Percentiles rank a stretch among this genome's conserved stretches.
These are phyloP conservation scores for Astyanax mexicanus DNA, from an alignment of 2,797 vertebrate species.

Conservation along the genomic window DNA sequence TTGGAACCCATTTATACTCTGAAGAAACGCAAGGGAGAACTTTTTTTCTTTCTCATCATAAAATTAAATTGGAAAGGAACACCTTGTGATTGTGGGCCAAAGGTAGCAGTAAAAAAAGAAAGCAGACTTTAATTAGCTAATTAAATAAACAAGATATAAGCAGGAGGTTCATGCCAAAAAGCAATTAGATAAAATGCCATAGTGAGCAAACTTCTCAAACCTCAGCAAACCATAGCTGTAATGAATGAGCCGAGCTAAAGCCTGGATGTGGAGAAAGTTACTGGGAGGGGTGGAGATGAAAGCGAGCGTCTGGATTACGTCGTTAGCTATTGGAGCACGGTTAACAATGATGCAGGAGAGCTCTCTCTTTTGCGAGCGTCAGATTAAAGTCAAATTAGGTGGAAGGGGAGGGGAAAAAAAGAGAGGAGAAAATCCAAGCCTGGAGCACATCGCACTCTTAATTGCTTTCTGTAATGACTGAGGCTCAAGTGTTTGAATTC, in stretches of 20 bases:
- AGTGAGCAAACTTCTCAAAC: constrained; percentile 49
- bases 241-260: constrained; percentile 42
- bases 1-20: constrained; percentile 49
- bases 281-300: constrained; percentile 3
- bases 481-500: constrained; percentile 72
- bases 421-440: constrained; percentile 60
- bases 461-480: constrained; percentile 75
- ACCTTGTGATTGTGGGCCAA: constrained; percentile 60
- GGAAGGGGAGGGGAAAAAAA: constrained; percentile 62
- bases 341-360: constrained; percentile 44
- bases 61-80: constrained; percentile 61
- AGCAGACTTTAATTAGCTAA: constrained; percentile 58
- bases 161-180: constrained; percentile 56
- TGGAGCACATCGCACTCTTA: constrained; percentile 70
- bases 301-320: constrained; percentile 36
- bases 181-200: constrained; percentile 55
- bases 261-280: constrained; percentile 25
- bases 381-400: constrained; percentile 71
- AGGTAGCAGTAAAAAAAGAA: constrained; percentile 57
- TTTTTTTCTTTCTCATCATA: constrained; percentile 53
- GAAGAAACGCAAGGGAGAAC: constrained; percentile 44
- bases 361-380: constrained; percentile 40
- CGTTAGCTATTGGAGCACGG: constrained; percentile 12
- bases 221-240: constrained; percentile 38
- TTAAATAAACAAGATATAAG: constrained; percentile 60